Percentiles rank a stretch among this genome's conserved stretches.
Conservation (phyloP, 2,113 vertebrate genomes). For the Hyperopisus bebe region DNA sequence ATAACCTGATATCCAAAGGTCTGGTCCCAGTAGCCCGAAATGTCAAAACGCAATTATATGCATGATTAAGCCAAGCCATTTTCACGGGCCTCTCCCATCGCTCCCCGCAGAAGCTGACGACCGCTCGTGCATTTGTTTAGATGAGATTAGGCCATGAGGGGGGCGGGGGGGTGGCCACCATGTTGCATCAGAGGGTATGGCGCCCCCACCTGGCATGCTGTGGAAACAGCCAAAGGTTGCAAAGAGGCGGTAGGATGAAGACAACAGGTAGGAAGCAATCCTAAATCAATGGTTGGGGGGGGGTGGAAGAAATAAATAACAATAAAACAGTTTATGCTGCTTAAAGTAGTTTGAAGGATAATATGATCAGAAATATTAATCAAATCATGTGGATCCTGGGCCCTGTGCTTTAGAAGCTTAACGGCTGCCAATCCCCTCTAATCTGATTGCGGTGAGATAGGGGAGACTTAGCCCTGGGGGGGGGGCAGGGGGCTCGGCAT, state of each 20-base stretch:
- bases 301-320: constrained; percentile 50
- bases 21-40: constrained; percentile 70
- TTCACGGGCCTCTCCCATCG: constrained; percentile 60
- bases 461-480: constrained; percentile 55
- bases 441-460: constrained; percentile 71
- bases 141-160: constrained; percentile 61
- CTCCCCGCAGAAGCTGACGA: constrained; percentile 54
- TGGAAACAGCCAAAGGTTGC: constrained; percentile 6
- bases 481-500: not conserved
- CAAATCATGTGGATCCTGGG: constrained; percentile 65
- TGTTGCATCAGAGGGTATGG: constrained; percentile 41
- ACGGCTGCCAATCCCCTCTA: constrained; percentile 60
- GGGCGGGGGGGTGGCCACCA: constrained; percentile 38
- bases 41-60: constrained; percentile 89
- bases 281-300: constrained; percentile 40
- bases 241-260: not conserved
- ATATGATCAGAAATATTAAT: constrained; percentile 67
- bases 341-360: constrained; percentile 59
- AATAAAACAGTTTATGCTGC: constrained; percentile 64
- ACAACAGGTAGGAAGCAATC: constrained; percentile 42
- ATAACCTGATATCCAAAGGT: constrained; percentile 76
- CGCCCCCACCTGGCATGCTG: constrained; percentile 62
- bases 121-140: constrained; percentile 64
- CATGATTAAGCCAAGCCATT: constrained; percentile 82
- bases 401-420: constrained; percentile 57